Evolutionary conservation across 2,113 vertebrate species (phyloP), one percentile per base, ranked within the genome.

Genomic region (Entosphenus tridentatus): DNA sequence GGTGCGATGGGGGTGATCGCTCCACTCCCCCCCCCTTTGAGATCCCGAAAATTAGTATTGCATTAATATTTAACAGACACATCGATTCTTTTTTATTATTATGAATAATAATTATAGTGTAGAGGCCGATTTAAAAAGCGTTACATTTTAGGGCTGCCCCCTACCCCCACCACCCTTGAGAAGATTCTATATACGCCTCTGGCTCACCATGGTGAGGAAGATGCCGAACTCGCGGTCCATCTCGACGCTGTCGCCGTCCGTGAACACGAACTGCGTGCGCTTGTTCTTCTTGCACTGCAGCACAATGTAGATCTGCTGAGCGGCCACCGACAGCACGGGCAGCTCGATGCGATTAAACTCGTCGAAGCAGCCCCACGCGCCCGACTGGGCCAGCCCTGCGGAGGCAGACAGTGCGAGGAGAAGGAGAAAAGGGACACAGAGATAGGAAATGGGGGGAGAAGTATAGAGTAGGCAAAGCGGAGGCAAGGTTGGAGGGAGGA

Each of bases 141-240:
- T 39, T 39, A 39, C 39, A 39, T 39, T 39, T 39, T 39, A 39
- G 39, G 39, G 39, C 39, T 39, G 39, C 39, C 39, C 39, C 39
- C 39, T 39, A 39, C 39, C 5, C 39, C 39, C 39, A 39, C 39
- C 39, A 39, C 39, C 39, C 39, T 39, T 39, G 39, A 39, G 39
- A 39, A 39, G 6, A 39, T 39, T 39, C 39, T 39, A 39, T 39
- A 39, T 39, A 39, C 39, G 39, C 55, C 8, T 54, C 11, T 71
- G 10, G 75, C 78, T 58, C 77, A 81, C 80, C 80, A 81, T 81
- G 21, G 80, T 81, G 69, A 81, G 73, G 75, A 81, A 81, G 74
- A 81, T 80, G 65, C 80, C 80, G 73, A 81, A 81, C 73, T 80
- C 80, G 77, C 77, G 75, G 75, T 81, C 80, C 79, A 81, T 77